These are phyloP conservation scores for Drosophila ananassae DNA, from an alignment of 1,140 invertebrate species.

Conservation along the genomic window DNA sequence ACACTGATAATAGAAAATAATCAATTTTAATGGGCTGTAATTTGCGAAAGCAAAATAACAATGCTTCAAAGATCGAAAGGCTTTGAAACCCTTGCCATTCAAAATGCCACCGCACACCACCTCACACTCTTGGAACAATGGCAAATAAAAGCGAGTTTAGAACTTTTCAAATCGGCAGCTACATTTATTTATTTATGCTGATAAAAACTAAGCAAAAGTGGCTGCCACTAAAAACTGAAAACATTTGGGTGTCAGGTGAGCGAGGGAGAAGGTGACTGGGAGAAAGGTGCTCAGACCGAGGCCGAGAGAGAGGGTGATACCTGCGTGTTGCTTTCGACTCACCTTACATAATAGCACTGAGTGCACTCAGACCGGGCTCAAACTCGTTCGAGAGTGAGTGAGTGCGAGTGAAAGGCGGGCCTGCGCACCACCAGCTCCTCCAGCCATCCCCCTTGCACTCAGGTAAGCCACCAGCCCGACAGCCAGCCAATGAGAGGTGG, in stretches of 20 bases:
- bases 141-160: not conserved
- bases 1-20: conserved; percentile 64
- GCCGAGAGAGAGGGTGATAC: not conserved
- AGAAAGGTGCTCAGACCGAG: not conserved
- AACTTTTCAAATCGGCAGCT: conserved; percentile 23
- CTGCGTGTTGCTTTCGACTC: conserved; percentile 19
- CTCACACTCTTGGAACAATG: not conserved
- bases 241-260: conserved; percentile 19
- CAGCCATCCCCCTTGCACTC: conserved; percentile 8
- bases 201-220: conserved; percentile 52
- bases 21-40: conserved; percentile 76
- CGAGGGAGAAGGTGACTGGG: not conserved
- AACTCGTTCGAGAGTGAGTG: conserved; percentile 32
- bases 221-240: conserved; percentile 41
- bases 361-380: conserved; percentile 47
- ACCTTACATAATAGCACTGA: conserved; percentile 65
- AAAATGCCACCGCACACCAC: conserved; percentile 39
- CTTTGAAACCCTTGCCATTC: conserved; percentile 45
- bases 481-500: conserved; percentile 5
- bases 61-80: conserved; percentile 60
- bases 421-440: not conserved
- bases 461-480: not conserved
- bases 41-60: conserved; percentile 67
- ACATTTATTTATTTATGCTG: conserved; percentile 54
- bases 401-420: conserved; percentile 41